Evolutionary conservation across 2,113 vertebrate species (phyloP).

Genomic region (Stomatorhinus ivindoensis): DNA sequence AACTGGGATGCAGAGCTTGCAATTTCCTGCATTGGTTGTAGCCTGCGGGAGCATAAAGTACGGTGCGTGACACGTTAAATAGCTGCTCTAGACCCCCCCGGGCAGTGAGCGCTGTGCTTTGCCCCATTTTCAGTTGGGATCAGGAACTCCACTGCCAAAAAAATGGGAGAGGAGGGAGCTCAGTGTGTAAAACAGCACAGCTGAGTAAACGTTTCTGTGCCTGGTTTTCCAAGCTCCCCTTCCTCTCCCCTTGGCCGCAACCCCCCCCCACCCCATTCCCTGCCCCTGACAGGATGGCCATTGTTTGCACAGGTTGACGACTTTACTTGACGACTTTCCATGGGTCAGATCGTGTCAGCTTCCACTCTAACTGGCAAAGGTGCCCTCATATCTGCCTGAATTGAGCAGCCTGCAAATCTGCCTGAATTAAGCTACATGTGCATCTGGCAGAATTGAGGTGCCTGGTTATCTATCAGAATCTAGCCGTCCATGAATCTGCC

Average conservation of each 20-base stretch:
- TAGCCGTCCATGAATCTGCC: background rate
- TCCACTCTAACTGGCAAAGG: background rate
- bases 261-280: background rate
- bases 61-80: background rate
- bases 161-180: background rate
- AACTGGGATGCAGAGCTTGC: background rate
- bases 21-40: background rate
- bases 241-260: background rate
- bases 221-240: background rate
- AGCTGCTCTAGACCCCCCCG: background rate
- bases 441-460: background rate
- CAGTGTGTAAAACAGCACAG: conserved; percentile 9
- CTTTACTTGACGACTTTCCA: background rate
- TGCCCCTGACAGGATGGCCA: background rate
- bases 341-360: background rate
- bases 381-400: background rate
- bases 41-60: background rate
- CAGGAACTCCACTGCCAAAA: conserved; percentile 11
- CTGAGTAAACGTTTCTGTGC: conserved; percentile 23
- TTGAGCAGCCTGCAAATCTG: background rate
- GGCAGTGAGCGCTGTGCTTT: background rate
- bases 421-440: background rate
- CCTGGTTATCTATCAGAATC: background rate
- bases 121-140: background rate
- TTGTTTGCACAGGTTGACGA: background rate